Evolutionary conservation across 30 jellyfish, hydroid and myxozoan genomes (phyloP).

Genomic region (Hydractinia symbiolongicarpus): DNA sequence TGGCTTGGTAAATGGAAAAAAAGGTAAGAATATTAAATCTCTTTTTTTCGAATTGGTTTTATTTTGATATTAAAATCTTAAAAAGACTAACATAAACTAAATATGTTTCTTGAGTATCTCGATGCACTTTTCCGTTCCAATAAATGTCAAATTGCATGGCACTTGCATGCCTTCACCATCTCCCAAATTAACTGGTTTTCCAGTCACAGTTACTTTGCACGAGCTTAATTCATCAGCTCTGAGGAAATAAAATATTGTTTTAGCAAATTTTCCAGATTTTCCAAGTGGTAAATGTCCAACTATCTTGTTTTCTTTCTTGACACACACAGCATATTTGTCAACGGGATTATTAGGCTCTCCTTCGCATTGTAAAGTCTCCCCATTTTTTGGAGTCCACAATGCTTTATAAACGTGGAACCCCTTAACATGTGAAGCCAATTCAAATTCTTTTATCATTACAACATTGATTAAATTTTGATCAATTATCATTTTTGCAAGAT

Average conservation of each 20-base stretch:
- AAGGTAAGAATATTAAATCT: background rate
- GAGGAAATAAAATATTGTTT: constrained; percentile 25
- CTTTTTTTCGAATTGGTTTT: background rate
- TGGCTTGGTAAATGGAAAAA: constrained; percentile 7
- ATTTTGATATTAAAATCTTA: background rate
- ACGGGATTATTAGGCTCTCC: constrained; percentile 7
- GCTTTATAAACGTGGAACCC: constrained; percentile 8
- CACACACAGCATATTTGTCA: constrained; percentile 6
- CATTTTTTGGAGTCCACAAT: constrained; percentile 5
- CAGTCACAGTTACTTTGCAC: constrained; percentile 21
- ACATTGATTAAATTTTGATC: constrained; percentile 1
- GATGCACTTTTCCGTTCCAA: constrained; percentile 21
- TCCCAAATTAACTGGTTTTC: constrained; percentile 31
- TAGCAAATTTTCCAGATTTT: constrained; percentile 21
- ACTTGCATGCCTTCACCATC: constrained; percentile 36
- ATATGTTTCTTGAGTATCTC: constrained; percentile 9
- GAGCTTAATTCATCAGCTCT: constrained; percentile 27
- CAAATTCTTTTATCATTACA: background rate
- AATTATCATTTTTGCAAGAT: constrained; percentile 2
- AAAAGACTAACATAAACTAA: background rate
- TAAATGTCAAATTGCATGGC: constrained; percentile 13
- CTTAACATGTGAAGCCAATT: constrained; percentile 8
- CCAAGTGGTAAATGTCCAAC: constrained; percentile 22
- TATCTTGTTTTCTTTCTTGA: constrained; percentile 1
- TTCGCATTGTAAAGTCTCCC: constrained; percentile 6